phyloP scores from a whole-genome alignment of 1,140 invertebrate species.

The Telenomus remus region DNA sequence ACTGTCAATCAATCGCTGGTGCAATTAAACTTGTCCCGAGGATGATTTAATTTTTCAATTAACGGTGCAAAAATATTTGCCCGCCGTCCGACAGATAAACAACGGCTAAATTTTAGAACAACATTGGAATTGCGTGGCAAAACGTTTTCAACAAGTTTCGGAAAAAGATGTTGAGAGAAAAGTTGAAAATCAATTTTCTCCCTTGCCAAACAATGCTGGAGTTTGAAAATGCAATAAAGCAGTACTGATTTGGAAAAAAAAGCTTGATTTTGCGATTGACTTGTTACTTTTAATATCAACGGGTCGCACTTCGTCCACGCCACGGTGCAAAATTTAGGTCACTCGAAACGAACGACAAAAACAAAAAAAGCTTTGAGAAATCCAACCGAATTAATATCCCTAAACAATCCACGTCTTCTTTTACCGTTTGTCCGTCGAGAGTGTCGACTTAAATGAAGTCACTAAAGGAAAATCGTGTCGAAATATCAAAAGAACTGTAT shows the following conservation, averaged over 20 bases:
- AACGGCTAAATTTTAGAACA: too few relatives aligned
- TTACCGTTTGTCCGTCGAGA: constrained; percentile 3
- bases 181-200: too few relatives aligned
- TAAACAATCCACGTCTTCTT: constrained; percentile 13
- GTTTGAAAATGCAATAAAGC: too few relatives aligned
- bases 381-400: constrained; percentile 25
- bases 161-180: too few relatives aligned
- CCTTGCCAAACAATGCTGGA: too few relatives aligned
- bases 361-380: constrained; percentile 10
- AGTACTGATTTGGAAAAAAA: neutral
- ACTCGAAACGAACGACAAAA: constrained; percentile 6
- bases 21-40: too few relatives aligned
- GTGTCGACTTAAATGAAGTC: neutral
- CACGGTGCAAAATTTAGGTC: constrained; percentile 14
- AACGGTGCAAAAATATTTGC: too few relatives aligned
- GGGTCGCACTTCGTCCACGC: neutral
- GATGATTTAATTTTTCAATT: too few relatives aligned
- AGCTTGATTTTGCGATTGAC: neutral
- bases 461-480: constrained; percentile 12
- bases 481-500: constrained; percentile 33
- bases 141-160: too few relatives aligned
- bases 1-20: too few relatives aligned
- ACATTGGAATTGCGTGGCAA: too few relatives aligned
- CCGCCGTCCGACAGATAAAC: too few relatives aligned
- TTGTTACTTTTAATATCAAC: constrained; percentile 9